phyloP scores from a whole-genome alignment of 2,888 invertebrate genomes.

The Ornithoptera alexandrae region DNA sequence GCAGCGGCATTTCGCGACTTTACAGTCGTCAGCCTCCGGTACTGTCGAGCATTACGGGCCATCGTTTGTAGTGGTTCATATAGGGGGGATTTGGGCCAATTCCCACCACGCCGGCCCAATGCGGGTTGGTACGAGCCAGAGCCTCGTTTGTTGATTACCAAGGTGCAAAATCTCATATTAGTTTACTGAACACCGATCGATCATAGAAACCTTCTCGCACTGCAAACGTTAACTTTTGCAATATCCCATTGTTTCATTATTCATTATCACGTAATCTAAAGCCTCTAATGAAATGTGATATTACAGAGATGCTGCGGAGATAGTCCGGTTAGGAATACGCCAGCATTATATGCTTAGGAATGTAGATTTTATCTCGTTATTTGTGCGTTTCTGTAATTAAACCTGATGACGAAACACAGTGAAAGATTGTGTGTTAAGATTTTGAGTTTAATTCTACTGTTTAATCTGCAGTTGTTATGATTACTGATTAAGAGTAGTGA shows the following conservation, averaged over 20 bases:
- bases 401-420: not conserved
- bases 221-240: constrained; percentile 5
- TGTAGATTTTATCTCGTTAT: constrained; percentile 20
- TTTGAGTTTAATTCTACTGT: not conserved
- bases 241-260: constrained; percentile 14
- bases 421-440: not conserved
- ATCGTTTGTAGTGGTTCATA: too few species aligned
- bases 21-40: too few species aligned
- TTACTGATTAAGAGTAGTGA: not conserved
- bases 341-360: constrained; percentile 9
- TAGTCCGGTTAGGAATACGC: constrained; percentile 13
- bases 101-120: too few species aligned
- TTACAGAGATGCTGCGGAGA: constrained; percentile 23
- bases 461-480: not conserved
- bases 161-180: too few species aligned
- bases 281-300: constrained; percentile 23
- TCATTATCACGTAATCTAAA: constrained; percentile 11
- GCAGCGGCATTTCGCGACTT: too few species aligned
- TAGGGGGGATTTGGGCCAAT: too few species aligned
- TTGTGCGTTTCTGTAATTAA: constrained; percentile 8
- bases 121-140: too few species aligned
- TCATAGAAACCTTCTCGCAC: too few species aligned
- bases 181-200: too few species aligned
- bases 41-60: too few species aligned
- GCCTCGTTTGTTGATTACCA: too few species aligned